These are phyloP conservation scores for Parnassius apollo DNA, from an alignment of 2,888 invertebrate species.

Conservation along the genomic window DNA sequence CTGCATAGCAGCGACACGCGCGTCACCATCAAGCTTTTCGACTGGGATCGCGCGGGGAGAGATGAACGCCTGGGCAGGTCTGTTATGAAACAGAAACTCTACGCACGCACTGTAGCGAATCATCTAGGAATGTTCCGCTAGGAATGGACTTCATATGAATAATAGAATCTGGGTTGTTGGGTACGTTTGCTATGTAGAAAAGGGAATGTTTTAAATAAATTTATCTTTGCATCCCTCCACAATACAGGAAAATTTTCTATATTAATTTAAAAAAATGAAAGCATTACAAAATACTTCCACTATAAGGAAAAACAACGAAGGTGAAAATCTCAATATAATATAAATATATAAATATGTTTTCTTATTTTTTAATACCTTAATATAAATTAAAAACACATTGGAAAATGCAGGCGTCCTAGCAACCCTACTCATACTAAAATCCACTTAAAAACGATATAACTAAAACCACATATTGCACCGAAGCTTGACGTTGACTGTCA, in stretches of 20 bases:
- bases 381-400: neutral
- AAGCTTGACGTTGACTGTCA: slow-evolving; percentile 32
- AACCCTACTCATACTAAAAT: slow-evolving; percentile 8
- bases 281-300: no score
- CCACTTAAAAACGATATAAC: slow-evolving; percentile 9
- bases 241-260: neutral
- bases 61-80: slow-evolving; percentile 97
- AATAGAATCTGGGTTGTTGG: slow-evolving; percentile 7
- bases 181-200: neutral
- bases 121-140: slow-evolving; percentile 6
- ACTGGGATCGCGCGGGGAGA: slow-evolving; percentile 95
- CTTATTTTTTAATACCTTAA: no score
- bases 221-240: no score
- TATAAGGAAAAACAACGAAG: no score
- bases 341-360: no score
- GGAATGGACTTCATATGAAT: neutral
- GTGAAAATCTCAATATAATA: no score
- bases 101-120: slow-evolving; percentile 24
- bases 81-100: slow-evolving; percentile 44
- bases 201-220: neutral
- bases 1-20: slow-evolving; percentile 56
- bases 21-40: slow-evolving; percentile 85
- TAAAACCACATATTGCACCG: slow-evolving; percentile 25
- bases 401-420: slow-evolving; percentile 1
- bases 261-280: neutral